These are phyloP conservation scores for Drosophila neoperkinsi DNA, from an alignment of 2,888 invertebrate genomes.

Conservation along the genomic window DNA sequence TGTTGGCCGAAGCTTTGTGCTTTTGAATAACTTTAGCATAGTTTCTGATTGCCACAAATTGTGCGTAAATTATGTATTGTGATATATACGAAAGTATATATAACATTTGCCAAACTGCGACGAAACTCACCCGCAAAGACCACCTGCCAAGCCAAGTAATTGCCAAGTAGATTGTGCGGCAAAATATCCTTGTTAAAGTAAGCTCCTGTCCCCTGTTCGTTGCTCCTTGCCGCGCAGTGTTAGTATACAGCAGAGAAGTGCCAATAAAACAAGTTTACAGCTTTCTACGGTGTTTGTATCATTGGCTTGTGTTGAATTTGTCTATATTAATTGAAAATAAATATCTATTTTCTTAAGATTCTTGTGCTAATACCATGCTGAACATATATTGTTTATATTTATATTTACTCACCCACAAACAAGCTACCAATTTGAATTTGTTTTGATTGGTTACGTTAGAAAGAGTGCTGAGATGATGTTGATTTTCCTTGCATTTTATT, in stretches of 20 bases:
- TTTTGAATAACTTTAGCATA: slow-evolving; percentile 57
- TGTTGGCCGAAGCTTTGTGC: slow-evolving; percentile 30
- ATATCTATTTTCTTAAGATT: slow-evolving; percentile 34
- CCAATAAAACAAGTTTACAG: slow-evolving; percentile 19
- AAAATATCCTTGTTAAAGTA: slow-evolving; percentile 28
- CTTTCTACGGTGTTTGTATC: neutral
- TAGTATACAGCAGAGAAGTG: slow-evolving; percentile 29
- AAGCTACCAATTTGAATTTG: slow-evolving; percentile 5
- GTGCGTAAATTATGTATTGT: slow-evolving; percentile 66
- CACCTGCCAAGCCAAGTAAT: slow-evolving; percentile 39
- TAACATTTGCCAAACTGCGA: slow-evolving; percentile 21
- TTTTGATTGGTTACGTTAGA: neutral
- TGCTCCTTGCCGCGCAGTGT: slow-evolving; percentile 11
- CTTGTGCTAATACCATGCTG: slow-evolving; percentile 2
- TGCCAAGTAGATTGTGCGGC: slow-evolving; percentile 7
- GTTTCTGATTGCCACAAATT: slow-evolving; percentile 76
- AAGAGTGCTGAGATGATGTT: neutral
- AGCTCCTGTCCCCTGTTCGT: slow-evolving; percentile 2
- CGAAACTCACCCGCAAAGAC: slow-evolving; percentile 30
- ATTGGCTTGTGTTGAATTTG: slow-evolving; percentile 18
- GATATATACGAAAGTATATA: slow-evolving; percentile 26
- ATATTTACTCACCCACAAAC: neutral
- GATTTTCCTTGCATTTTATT: neutral
- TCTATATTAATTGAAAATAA: slow-evolving; percentile 56
- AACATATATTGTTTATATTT: neutral